A percentile compares a stretch with the other conserved stretches of the same genome.
These are phyloP conservation scores for Chrysotoxum bicinctum DNA, from an alignment of 2,888 invertebrate species.

Conservation along the genomic window DNA sequence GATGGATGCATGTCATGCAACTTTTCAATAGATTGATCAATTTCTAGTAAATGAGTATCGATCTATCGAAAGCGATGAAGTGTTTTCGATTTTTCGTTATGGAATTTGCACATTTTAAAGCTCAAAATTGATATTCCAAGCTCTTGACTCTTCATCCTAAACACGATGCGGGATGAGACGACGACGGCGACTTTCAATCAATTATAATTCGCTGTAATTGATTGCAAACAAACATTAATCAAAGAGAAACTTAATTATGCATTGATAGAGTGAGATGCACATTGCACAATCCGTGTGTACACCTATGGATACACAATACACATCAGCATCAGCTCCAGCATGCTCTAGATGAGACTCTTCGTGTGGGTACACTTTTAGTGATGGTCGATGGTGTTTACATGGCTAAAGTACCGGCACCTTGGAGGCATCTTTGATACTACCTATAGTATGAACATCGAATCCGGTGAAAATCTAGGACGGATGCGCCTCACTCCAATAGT, in stretches of 20 bases:
- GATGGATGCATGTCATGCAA: slow-evolving; percentile 29
- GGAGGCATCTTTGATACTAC: slow-evolving; percentile 51
- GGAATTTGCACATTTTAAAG: slow-evolving; percentile 41
- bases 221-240: slow-evolving; percentile 72
- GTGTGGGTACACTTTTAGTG: slow-evolving; percentile 10
- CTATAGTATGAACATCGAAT: slow-evolving; percentile 6
- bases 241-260: slow-evolving; percentile 72
- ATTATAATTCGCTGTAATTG: slow-evolving; percentile 68
- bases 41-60: slow-evolving; percentile 1
- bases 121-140: slow-evolving; percentile 27
- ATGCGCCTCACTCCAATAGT: slow-evolving; percentile 43
- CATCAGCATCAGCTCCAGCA: background rate
- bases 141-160: slow-evolving; percentile 31
- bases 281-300: slow-evolving; percentile 11
- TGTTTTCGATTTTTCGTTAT: background rate
- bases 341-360: slow-evolving; percentile 43
- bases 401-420: slow-evolving; percentile 56
- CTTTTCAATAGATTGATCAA: slow-evolving; percentile 34
- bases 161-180: background rate
- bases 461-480: slow-evolving; percentile 68
- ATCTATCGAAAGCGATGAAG: background rate
- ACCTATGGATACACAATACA: background rate
- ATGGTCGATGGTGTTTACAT: slow-evolving; percentile 47
- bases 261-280: slow-evolving; percentile 5
- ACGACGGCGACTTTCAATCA: slow-evolving; percentile 51